Conservation (phyloP, 2,113 vertebrate species). For the Bubo scandiacus region DNA sequence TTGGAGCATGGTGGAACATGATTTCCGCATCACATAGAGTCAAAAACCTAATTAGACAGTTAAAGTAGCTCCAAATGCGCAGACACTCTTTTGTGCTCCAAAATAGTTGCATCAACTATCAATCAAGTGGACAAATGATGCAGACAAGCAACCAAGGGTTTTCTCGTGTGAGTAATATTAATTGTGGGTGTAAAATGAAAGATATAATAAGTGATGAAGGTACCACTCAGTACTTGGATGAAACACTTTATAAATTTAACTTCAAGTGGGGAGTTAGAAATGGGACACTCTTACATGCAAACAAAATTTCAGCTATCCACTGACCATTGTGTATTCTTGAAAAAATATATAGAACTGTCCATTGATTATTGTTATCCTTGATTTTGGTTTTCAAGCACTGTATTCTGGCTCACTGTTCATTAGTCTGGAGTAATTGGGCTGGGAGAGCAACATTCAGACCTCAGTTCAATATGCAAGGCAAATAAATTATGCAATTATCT, state of each 20-base stretch:
- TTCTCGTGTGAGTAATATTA: constrained; percentile 45
- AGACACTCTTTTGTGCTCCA: background rate
- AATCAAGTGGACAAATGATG: constrained; percentile 23
- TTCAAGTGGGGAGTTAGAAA: background rate
- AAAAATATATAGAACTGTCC: background rate
- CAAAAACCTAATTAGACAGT: background rate
- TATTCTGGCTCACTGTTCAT: background rate
- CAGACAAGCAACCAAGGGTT: background rate
- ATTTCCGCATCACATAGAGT: background rate
- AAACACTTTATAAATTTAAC: background rate
- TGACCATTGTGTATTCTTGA: background rate
- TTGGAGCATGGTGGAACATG: background rate
- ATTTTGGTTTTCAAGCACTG: background rate
- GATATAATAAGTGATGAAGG: constrained; percentile 23
- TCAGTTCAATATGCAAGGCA: background rate
- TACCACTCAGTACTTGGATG: constrained; percentile 2
- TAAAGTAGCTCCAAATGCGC: constrained; percentile 3
- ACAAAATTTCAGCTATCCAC: background rate
- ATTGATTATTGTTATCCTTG: background rate
- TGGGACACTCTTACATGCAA: background rate
- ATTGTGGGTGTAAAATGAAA: constrained; percentile 57
- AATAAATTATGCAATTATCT: constrained; percentile 48
- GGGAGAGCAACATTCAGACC: background rate
- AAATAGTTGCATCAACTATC: constrained; percentile 31
- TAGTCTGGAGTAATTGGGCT: background rate